Conservation (phyloP, 2,888 invertebrate genomes). For the Latheticus oryzae region DNA sequence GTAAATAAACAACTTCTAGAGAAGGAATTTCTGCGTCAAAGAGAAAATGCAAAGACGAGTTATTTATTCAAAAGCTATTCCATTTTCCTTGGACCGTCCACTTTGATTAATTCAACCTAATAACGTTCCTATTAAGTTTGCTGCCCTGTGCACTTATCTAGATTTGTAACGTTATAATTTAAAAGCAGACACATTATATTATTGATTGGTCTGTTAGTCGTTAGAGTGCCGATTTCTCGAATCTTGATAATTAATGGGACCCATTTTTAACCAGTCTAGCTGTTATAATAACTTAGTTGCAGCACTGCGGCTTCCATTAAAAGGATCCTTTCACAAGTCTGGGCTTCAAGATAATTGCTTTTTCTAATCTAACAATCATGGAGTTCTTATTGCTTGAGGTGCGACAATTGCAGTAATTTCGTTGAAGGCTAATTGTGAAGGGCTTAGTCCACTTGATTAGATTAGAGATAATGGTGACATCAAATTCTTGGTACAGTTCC, state of each 20-base stretch:
- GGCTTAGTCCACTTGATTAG: not conserved
- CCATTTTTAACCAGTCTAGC: conserved; percentile 12
- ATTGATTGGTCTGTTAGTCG: conserved; percentile 21
- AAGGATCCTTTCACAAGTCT: not conserved
- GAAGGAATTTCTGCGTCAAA: too few relatives aligned
- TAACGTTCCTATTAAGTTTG: conserved; percentile 21
- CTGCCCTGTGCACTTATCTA: conserved; percentile 23
- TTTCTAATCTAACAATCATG: too few relatives aligned
- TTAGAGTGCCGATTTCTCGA: conserved; percentile 16
- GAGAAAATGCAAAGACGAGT: too few relatives aligned
- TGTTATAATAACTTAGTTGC: conserved; percentile 20
- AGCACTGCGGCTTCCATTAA: conserved; percentile 6
- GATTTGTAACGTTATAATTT: conserved; percentile 34
- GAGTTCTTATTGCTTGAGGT: too few relatives aligned
- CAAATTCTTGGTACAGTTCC: too few relatives aligned
- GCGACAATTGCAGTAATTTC: too few relatives aligned
- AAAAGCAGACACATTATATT: conserved; percentile 20
- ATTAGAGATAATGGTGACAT: not conserved
- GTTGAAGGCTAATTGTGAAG: too few relatives aligned
- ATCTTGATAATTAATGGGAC: conserved; percentile 19
- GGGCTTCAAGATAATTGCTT: not conserved
- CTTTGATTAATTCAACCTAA: conserved; percentile 13
- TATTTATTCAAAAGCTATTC: conserved; percentile 2
- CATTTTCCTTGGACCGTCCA: conserved; percentile 1
- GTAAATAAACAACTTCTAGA: too few relatives aligned